Conservation (phyloP, 2,888 invertebrate species). For the Protodeltote pygarga region DNA sequence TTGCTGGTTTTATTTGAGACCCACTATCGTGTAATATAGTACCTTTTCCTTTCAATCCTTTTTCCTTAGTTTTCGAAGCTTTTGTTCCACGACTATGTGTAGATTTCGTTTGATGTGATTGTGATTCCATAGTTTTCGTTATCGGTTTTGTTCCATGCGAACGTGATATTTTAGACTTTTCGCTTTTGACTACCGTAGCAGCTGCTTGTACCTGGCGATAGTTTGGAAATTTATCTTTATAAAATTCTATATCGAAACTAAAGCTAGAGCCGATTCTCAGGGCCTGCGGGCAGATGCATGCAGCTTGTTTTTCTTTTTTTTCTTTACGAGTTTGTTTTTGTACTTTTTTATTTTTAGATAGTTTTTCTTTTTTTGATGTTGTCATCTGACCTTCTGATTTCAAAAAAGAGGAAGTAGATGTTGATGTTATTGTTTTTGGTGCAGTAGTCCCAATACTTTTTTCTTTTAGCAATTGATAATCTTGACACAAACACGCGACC, state of each 20-base stretch:
- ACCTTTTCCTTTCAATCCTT: conserved; percentile 6
- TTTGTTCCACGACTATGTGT: conserved; percentile 12
- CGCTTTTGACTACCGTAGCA: conserved; percentile 4
- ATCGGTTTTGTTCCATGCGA: no score
- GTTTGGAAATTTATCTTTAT: conserved; percentile 39
- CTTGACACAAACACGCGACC: conserved; percentile 56
- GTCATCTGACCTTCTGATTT: conserved; percentile 28
- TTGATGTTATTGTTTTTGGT: conserved; percentile 31
- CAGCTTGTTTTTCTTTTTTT: neutral
- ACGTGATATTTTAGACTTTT: neutral
- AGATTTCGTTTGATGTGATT: neutral
- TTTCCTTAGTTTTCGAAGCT: conserved; percentile 7
- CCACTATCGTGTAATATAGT: conserved; percentile 2
- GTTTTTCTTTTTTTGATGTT: conserved; percentile 7
- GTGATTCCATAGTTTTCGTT: neutral
- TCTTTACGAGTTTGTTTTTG: neutral
- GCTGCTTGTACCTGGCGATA: conserved; percentile 8
- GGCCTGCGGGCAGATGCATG: conserved; percentile 20
- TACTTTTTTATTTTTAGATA: neutral
- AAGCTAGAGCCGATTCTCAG: conserved; percentile 53
- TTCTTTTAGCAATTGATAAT: conserved; percentile 39
- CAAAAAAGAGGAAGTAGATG: conserved; percentile 29
- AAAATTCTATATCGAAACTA: conserved; percentile 59
- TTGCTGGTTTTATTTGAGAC: conserved; percentile 21
- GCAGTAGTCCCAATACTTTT: conserved; percentile 31